Evolutionary conservation across 2,797 vertebrate genomes (phyloP).

Genomic region (Crypturellus tataupa): DNA sequence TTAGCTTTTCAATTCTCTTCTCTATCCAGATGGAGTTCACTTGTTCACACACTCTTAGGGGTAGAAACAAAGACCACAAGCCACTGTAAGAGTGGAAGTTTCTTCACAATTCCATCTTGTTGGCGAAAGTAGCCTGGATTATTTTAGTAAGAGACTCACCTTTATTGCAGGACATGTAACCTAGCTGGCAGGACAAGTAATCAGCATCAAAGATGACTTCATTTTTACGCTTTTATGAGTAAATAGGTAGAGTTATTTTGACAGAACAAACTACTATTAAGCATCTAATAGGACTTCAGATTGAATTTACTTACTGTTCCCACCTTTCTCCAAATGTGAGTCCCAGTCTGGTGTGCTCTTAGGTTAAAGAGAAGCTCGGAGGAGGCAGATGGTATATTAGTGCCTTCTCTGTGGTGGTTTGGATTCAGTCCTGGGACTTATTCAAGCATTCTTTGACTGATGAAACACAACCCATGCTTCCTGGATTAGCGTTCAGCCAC

Average conservation of each 20-base stretch:
- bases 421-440: background rate
- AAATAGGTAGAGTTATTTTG: background rate
- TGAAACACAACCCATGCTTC: background rate
- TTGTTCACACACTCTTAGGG: background rate
- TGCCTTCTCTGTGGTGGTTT: background rate
- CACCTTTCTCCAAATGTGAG: background rate
- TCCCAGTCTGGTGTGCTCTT: background rate
- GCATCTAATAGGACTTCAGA: background rate
- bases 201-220: background rate
- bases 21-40: background rate
- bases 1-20: background rate
- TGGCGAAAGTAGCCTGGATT: background rate
- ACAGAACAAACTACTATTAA: background rate
- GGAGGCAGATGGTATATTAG: background rate
- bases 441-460: background rate
- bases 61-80: background rate
- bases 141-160: background rate
- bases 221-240: background rate
- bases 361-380: background rate
- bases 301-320: background rate
- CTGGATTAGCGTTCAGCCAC: rapidly evolving
- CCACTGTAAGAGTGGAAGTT: too few species aligned
- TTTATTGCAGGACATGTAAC: background rate
- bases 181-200: background rate
- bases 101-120: background rate